phyloP scores from a whole-genome alignment of 1,140 invertebrate species.

The Leptinotarsa undecemlineata region DNA sequence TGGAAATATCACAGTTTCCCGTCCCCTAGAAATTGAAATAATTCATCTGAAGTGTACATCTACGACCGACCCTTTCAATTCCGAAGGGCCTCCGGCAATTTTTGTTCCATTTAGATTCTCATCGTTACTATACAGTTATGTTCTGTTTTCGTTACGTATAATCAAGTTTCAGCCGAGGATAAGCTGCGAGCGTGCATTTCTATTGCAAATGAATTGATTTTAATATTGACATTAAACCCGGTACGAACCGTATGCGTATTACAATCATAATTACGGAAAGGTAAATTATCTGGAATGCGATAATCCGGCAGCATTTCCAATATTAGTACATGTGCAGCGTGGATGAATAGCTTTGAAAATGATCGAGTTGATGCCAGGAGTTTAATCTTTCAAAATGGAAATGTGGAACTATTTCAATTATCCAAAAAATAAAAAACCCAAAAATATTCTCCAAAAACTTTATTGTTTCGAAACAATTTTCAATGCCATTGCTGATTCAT shows the following conservation, averaged over 20 bases:
- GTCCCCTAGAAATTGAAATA: conserved; percentile 4
- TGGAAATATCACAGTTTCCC: neutral
- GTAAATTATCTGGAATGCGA: neutral
- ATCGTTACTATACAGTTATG: neutral
- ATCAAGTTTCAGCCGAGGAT: neutral
- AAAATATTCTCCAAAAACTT: no score
- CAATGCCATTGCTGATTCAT: no score
- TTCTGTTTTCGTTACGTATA: conserved; percentile 2
- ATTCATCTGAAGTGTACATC: neutral
- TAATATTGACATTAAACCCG: neutral
- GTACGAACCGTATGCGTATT: conserved; percentile 1
- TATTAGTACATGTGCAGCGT: neutral
- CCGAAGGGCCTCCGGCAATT: neutral
- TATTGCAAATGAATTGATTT: neutral
- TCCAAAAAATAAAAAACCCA: no score
- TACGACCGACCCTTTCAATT: neutral
- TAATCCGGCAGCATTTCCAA: neutral
- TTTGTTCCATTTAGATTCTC: conserved; percentile 1
- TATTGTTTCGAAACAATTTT: no score
- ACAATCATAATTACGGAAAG: conserved; percentile 6
- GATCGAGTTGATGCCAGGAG: no score
- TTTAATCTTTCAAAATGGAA: no score
- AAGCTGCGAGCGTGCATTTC: neutral
- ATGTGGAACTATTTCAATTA: no score
- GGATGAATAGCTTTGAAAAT: no score